Conservation (phyloP, 1,140 invertebrate genomes). For the Ceratina australensis region DNA sequence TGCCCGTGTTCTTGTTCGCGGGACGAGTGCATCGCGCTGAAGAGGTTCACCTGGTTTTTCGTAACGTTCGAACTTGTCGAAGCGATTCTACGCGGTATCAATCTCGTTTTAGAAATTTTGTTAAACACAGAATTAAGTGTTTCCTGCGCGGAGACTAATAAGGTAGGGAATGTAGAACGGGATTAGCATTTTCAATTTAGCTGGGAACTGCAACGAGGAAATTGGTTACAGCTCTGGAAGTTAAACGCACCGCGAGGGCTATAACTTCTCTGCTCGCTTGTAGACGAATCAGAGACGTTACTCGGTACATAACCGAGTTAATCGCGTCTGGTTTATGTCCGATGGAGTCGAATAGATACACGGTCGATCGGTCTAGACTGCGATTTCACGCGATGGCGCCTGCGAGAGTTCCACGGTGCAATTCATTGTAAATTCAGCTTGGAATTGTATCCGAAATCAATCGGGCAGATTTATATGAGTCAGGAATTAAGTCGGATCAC, state of each 20-base stretch:
- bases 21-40: too few relatives aligned
- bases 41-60: too few relatives aligned
- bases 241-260: background rate
- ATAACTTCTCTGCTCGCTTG: slow-evolving; percentile 10
- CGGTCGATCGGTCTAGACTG: background rate
- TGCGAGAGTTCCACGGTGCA: too few relatives aligned
- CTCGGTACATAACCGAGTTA: background rate
- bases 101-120: too few relatives aligned
- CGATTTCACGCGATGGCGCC: slow-evolving; percentile 4
- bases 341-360: slow-evolving; percentile 1
- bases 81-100: too few relatives aligned
- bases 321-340: background rate
- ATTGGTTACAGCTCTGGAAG: slow-evolving; percentile 3
- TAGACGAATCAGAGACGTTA: slow-evolving; percentile 2
- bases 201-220: background rate
- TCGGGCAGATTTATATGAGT: background rate
- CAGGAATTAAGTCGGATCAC: background rate
- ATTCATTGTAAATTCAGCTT: background rate
- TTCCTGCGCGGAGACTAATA: background rate
- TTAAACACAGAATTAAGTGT: too few relatives aligned
- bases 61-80: too few relatives aligned
- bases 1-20: background rate
- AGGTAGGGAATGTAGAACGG: background rate
- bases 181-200: slow-evolving; percentile 54
- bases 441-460: background rate